phyloP scores from a whole-genome alignment of 1,140 invertebrate species.

The Scaptomyza hsui region DNA sequence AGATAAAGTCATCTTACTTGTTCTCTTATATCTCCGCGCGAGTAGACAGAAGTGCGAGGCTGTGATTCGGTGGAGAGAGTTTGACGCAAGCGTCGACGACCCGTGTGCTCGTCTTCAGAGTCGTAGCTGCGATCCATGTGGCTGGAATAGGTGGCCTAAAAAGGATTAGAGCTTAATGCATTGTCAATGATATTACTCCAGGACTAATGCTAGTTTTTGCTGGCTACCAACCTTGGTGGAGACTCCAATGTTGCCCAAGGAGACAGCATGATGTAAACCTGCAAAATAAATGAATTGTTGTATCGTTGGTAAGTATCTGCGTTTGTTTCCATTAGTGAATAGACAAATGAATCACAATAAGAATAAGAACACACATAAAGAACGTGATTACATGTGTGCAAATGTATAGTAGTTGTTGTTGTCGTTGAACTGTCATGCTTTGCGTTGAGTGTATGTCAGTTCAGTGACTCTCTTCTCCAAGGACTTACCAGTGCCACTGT shows the following conservation, averaged over 20 bases:
- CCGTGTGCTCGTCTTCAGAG: constrained; percentile 89
- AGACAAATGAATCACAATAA: constrained; percentile 48
- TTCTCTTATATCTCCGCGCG: constrained; percentile 93
- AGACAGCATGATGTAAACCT: constrained; percentile 84
- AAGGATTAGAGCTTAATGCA: constrained; percentile 22
- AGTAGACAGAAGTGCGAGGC: constrained; percentile 90
- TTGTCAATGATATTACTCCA: neutral
- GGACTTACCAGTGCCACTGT: constrained; percentile 64
- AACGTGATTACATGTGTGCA: constrained; percentile 42
- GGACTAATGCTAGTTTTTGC: neutral
- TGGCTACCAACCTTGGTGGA: constrained; percentile 81
- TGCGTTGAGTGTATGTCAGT: constrained; percentile 21
- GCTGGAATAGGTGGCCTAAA: constrained; percentile 87
- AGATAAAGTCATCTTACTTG: constrained; percentile 49
- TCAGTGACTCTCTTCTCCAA: constrained; percentile 55
- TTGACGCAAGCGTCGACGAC: constrained; percentile 86
- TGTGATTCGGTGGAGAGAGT: constrained; percentile 85
- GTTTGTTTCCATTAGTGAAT: constrained; percentile 19
- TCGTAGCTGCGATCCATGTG: constrained; percentile 88
- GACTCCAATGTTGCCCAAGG: constrained; percentile 84
- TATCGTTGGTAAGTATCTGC: constrained; percentile 34
- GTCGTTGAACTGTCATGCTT: constrained; percentile 60
- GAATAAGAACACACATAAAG: constrained; percentile 10
- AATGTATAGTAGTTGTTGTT: constrained; percentile 4
- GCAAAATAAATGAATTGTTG: constrained; percentile 54